phyloP scores from a whole-genome alignment of 1,140 invertebrate genomes.

The Plutomurus gul region DNA sequence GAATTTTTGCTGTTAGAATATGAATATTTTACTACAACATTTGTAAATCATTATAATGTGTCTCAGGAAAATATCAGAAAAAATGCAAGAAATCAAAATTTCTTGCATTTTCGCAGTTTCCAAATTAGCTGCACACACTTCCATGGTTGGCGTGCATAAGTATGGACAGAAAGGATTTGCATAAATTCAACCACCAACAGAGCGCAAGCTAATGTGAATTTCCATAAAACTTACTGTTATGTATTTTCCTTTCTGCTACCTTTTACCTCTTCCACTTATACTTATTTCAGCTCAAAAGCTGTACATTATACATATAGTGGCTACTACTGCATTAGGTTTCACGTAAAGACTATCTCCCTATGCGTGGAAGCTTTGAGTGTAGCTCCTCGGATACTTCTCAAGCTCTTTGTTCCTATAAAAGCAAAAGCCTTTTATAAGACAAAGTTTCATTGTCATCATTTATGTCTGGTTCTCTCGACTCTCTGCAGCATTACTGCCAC shows the following conservation, averaged over 20 bases:
- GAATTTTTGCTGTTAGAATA: too few species aligned
- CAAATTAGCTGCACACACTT: too few species aligned
- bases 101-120: too few species aligned
- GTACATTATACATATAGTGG: background rate
- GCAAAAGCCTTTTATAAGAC: background rate
- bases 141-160: too few species aligned
- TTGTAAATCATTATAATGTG: too few species aligned
- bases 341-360: background rate
- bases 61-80: too few species aligned
- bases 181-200: background rate
- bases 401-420: background rate
- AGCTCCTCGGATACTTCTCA: background rate
- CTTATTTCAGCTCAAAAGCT: background rate
- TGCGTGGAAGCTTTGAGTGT: background rate
- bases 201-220: background rate
- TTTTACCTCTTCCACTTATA: background rate
- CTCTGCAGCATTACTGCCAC: background rate
- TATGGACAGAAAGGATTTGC: background rate
- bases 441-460: conserved; percentile 4
- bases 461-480: background rate
- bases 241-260: background rate
- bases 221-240: background rate
- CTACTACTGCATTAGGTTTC: background rate
- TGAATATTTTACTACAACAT: too few species aligned
- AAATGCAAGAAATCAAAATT: too few species aligned